Evolutionary conservation across 2,113 vertebrate genomes (phyloP).

Genomic region (Tupaia tana): DNA sequence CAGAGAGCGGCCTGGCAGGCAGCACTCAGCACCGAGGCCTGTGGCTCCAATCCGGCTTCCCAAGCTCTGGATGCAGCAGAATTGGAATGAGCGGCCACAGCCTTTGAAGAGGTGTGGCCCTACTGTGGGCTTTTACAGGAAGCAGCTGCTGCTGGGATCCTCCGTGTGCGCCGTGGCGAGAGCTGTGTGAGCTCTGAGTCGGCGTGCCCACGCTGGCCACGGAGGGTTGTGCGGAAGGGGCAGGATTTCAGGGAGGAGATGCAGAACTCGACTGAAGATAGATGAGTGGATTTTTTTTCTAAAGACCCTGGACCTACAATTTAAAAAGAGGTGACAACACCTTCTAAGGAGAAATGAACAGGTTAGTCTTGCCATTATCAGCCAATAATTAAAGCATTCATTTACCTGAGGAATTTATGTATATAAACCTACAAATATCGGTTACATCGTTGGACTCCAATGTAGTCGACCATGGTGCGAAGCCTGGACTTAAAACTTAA

Average conservation of each 20-base stretch:
- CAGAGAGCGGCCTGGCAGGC: not conserved
- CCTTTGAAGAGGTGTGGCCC: not conserved
- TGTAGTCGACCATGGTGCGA: too few species aligned
- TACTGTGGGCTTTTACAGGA: not conserved
- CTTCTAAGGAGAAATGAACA: not conserved
- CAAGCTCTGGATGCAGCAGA: not conserved
- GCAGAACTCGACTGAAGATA: not conserved
- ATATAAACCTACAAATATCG: not conserved
- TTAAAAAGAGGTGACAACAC: not conserved
- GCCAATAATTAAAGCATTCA: not conserved
- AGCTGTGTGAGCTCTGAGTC: not conserved
- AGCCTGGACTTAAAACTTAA: too few species aligned
- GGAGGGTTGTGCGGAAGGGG: not conserved
- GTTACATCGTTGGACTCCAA: too few species aligned
- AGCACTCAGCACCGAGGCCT: not conserved
- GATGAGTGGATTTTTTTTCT: not conserved
- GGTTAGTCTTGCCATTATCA: not conserved
- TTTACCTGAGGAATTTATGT: not conserved
- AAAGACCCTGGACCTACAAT: not conserved
- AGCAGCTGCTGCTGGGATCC: not conserved
- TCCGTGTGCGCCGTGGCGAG: not conserved
- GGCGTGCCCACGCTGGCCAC: not conserved
- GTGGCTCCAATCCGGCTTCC: conserved; percentile 12
- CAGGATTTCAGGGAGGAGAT: not conserved
- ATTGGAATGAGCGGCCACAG: not conserved